A percentile compares a stretch with the other conserved stretches of the same genome.
These are phyloP conservation scores for Phymorhynchus buccinoides DNA, from an alignment of 1,140 invertebrate genomes.

Conservation along the genomic window DNA sequence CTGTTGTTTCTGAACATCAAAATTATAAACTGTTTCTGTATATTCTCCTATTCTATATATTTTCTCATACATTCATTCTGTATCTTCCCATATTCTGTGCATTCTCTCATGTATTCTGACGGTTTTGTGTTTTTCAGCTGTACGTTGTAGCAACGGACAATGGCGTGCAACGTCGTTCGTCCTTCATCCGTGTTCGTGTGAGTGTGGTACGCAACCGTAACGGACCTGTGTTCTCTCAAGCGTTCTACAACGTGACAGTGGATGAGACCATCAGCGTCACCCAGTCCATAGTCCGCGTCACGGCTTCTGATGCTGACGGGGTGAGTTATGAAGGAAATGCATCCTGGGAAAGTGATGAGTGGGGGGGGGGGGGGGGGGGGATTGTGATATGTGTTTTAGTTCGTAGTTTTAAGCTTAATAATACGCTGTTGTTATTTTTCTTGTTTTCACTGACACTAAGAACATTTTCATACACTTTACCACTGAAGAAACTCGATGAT, in stretches of 20 bases:
- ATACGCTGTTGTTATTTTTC: too few relatives aligned
- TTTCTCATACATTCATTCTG: neutral
- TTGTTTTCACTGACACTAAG: too few relatives aligned
- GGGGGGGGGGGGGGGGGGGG: too few relatives aligned
- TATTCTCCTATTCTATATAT: neutral
- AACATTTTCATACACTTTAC: too few relatives aligned
- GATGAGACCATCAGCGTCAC: slow-evolving; percentile 52
- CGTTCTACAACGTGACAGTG: slow-evolving; percentile 48
- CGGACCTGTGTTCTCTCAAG: slow-evolving; percentile 49
- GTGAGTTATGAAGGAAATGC: slow-evolving; percentile 45
- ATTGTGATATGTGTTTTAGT: too few relatives aligned
- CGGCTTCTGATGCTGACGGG: slow-evolving; percentile 76
- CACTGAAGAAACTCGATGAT: too few relatives aligned
- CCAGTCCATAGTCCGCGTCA: slow-evolving; percentile 46
- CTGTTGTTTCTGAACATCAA: too few relatives aligned
- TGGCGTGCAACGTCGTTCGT: slow-evolving; percentile 44
- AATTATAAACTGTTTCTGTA: too few relatives aligned
- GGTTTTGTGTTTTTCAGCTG: slow-evolving; percentile 41
- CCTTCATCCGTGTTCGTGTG: slow-evolving; percentile 45
- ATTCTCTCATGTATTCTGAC: neutral
- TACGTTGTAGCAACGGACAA: slow-evolving; percentile 50
- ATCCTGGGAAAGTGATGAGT: too few relatives aligned
- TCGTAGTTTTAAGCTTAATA: too few relatives aligned
- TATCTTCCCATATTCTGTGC: neutral
- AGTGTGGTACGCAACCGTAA: slow-evolving; percentile 51